Percentiles rank a stretch among this genome's conserved stretches.
phyloP scores from a whole-genome alignment of 1,140 invertebrate species.

The Pseudomyrmex cubaensis region DNA sequence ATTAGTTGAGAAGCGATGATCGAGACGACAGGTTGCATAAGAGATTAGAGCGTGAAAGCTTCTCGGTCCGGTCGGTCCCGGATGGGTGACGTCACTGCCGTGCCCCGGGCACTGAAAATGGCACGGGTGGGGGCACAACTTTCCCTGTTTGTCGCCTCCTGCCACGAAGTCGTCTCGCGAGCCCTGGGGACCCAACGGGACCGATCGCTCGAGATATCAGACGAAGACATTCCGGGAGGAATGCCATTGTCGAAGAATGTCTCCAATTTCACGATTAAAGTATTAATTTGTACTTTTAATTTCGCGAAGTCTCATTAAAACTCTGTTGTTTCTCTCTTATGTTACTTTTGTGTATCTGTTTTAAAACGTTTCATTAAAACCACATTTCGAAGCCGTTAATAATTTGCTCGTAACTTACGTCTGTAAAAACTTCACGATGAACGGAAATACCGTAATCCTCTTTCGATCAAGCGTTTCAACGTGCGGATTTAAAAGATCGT shows the following conservation, averaged over 20 bases:
- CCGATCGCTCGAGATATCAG: neutral
- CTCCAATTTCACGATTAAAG: neutral
- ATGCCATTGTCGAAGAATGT: neutral
- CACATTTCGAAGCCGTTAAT: too few relatives aligned
- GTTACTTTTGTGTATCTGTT: too few relatives aligned
- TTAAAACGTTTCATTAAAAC: too few relatives aligned
- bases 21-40: conserved; percentile 83
- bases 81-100: conserved; percentile 82
- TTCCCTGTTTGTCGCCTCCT: conserved; percentile 76
- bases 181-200: conserved; percentile 40
- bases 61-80: conserved; percentile 78
- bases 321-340: neutral
- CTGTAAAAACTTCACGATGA: too few relatives aligned
- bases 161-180: conserved; percentile 19
- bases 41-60: conserved; percentile 85
- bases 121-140: conserved; percentile 77
- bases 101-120: conserved; percentile 68
- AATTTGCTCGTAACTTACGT: too few relatives aligned
- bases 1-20: conserved; percentile 29
- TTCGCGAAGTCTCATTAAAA: neutral
- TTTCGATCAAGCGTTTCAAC: too few relatives aligned
- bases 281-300: neutral
- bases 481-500: too few relatives aligned
- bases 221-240: neutral
- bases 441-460: too few relatives aligned